These are phyloP conservation scores for Momotus momota DNA, from an alignment of 2,797 vertebrate genomes.

Conservation along the genomic window DNA sequence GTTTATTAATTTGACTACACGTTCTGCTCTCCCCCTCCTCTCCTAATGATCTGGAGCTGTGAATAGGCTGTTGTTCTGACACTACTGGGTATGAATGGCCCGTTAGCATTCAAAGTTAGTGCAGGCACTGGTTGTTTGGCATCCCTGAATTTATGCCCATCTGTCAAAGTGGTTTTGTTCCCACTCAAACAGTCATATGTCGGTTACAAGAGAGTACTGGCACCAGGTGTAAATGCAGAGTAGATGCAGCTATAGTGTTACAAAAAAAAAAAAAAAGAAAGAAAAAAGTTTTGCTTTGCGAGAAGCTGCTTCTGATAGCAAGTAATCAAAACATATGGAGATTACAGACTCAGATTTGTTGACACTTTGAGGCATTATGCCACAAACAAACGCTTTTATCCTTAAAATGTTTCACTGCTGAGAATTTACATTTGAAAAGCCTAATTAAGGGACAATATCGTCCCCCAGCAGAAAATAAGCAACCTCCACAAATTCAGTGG, in stretches of 20 bases:
- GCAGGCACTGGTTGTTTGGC: constrained; percentile 8
- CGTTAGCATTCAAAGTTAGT: constrained; percentile 31
- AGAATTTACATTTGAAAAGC: constrained; percentile 64
- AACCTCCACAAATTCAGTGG: constrained; percentile 36
- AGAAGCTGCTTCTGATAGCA: constrained; percentile 30
- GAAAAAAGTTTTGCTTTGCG: neutral
- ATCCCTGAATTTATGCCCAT: constrained; percentile 38
- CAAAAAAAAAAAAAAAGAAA: neutral
- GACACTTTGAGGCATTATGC: constrained; percentile 58
- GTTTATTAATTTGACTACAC: neutral
- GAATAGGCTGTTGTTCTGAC: constrained; percentile 37
- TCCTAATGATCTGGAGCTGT: neutral
- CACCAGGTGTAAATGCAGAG: constrained; percentile 25
- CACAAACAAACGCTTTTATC: constrained; percentile 57
- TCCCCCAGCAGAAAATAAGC: constrained; percentile 54
- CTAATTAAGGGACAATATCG: constrained; percentile 61
- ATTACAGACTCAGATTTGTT: constrained; percentile 63
- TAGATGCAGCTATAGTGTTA: neutral
- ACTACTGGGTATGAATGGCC: neutral
- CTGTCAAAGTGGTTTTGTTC: constrained; percentile 49
- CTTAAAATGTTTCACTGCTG: constrained; percentile 46
- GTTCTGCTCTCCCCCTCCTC: neutral
- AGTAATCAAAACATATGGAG: constrained; percentile 53
- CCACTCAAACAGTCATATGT: constrained; percentile 13
- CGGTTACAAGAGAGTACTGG: neutral